Evolutionary conservation across 1,140 invertebrate species (phyloP).

Genomic region (Drosophila burlai): DNA sequence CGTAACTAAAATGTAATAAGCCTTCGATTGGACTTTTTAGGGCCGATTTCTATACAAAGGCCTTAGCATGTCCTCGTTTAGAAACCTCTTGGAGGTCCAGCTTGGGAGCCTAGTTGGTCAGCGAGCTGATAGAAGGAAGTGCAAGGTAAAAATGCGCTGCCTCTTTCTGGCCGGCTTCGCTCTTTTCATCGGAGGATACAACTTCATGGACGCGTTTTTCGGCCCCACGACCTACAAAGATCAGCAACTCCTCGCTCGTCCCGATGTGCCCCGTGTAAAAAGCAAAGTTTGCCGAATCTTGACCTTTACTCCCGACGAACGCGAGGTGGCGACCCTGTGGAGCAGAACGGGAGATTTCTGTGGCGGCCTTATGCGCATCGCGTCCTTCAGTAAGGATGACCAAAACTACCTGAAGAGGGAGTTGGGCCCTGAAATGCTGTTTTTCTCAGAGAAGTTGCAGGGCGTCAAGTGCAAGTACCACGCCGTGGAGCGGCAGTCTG

Average conservation of each 20-base stretch:
- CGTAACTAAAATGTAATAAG: neutral
- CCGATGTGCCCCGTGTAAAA: too few species aligned
- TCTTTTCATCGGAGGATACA: constrained; percentile 8
- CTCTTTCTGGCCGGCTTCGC: constrained; percentile 5
- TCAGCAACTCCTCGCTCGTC: neutral
- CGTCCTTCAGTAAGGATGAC: neutral
- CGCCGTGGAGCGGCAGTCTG: constrained; percentile 13
- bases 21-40: neutral
- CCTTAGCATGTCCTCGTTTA: neutral
- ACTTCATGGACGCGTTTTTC: constrained; percentile 12
- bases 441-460: neutral
- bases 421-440: neutral
- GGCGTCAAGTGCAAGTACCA: constrained; percentile 21
- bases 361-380: neutral
- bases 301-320: neutral
- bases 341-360: neutral
- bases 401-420: constrained; percentile 23
- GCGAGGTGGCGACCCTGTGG: neutral
- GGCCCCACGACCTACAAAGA: constrained; percentile 13
- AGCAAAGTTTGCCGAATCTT: constrained; percentile 33
- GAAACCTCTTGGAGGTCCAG: too few species aligned
- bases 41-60: neutral
- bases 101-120: neutral
- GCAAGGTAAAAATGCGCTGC: constrained; percentile 5
- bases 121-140: neutral